Percentiles rank a stretch among this genome's conserved stretches.
Conservation (phyloP, 2,797 vertebrate genomes). For the Rhinella marina region DNA sequence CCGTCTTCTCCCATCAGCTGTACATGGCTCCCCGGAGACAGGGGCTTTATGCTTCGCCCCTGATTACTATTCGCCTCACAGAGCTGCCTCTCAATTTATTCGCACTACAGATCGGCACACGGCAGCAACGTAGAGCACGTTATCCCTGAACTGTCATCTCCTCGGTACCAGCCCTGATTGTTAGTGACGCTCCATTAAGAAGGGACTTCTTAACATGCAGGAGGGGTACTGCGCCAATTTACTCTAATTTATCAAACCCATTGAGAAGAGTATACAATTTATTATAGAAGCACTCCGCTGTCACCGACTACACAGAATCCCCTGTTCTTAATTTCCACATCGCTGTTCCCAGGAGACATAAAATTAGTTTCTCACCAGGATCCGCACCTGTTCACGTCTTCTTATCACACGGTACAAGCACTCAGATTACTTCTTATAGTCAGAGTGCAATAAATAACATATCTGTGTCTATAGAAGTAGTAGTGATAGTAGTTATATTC, state of each 20-base stretch:
- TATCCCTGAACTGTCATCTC: slow-evolving; percentile 23
- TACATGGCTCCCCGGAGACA: not conserved
- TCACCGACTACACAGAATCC: not conserved
- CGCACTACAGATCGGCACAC: slow-evolving; percentile 3
- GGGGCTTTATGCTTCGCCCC: not conserved
- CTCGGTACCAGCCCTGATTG: not conserved
- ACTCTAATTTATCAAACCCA: slow-evolving; percentile 27
- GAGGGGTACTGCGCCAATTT: not conserved
- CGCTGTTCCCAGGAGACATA: not conserved
- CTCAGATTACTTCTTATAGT: not conserved
- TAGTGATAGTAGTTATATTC: slow-evolving; percentile 3
- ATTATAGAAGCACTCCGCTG: not conserved
- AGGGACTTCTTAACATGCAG: slow-evolving; percentile 11
- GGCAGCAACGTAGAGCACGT: not conserved
- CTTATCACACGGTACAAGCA: not conserved
- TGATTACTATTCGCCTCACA: slow-evolving; percentile 47
- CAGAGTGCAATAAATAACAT: no score
- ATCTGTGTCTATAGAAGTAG: not conserved
- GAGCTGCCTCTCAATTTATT: slow-evolving; percentile 39
- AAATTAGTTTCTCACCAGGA: not conserved
- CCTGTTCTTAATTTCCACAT: not conserved
- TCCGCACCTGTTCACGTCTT: not conserved
- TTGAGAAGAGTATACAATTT: slow-evolving; percentile 25
- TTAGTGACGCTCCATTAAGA: slow-evolving; percentile 42
- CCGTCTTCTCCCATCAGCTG: slow-evolving; percentile 2